phyloP scores from a whole-genome alignment of 2,797 vertebrate species.

The Trachops cirrhosus region DNA sequence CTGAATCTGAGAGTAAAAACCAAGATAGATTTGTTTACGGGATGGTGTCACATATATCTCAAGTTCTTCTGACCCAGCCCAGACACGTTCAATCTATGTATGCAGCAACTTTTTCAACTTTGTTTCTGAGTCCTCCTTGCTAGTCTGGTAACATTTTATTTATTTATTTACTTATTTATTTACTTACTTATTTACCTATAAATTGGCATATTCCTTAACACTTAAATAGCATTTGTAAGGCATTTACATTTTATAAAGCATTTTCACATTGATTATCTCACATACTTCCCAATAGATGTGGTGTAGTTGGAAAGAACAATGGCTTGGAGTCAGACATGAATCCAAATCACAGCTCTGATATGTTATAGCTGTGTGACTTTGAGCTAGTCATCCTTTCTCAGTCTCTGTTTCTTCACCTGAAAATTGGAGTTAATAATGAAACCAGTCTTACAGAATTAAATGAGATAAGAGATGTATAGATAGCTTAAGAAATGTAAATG shows the following conservation, averaged over 20 bases:
- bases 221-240: neutral
- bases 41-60: neutral
- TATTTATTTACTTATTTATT: no score
- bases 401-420: neutral
- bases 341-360: neutral
- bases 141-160: neutral
- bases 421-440: conserved; percentile 19
- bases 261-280: neutral
- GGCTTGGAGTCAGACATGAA: neutral
- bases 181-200: no score
- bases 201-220: neutral
- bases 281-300: neutral
- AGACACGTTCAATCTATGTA: neutral
- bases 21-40: neutral
- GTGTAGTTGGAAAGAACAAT: neutral
- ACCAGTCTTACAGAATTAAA: neutral
- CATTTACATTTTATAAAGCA: conserved; percentile 19
- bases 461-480: neutral
- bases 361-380: neutral
- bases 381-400: conserved; percentile 34
- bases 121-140: conserved; percentile 29
- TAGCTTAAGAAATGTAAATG: conserved; percentile 31
- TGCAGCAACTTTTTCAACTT: conserved; percentile 25
- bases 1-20: neutral
- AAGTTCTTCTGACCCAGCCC: neutral